Percentiles rank a stretch among this genome's conserved stretches.
phyloP scores from a whole-genome alignment of 2,797 vertebrate genomes.

The Gadopsis marmoratus region DNA sequence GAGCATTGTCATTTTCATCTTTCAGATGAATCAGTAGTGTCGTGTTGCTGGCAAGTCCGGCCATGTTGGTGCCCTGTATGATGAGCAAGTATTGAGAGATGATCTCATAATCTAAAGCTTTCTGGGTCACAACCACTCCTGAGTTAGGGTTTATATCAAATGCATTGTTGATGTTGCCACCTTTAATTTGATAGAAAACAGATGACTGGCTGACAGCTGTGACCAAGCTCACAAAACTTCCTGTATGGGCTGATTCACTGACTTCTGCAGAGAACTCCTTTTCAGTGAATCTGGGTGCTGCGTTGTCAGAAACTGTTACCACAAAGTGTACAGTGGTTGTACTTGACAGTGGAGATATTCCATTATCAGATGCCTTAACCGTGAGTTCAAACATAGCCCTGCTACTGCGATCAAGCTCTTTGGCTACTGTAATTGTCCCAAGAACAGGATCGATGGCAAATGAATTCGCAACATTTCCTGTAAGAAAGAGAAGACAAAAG shows the following conservation, averaged over 20 bases:
- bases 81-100: conserved; percentile 87
- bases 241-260: conserved; percentile 88
- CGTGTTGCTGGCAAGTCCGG: conserved; percentile 90
- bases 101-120: conserved; percentile 92
- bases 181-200: conserved; percentile 95
- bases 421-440: conserved; percentile 91
- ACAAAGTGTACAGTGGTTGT: conserved; percentile 87
- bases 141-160: conserved; percentile 97
- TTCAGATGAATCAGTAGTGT: conserved; percentile 91
- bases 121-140: conserved; percentile 92
- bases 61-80: conserved; percentile 97
- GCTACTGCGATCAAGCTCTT: conserved; percentile 92
- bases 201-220: conserved; percentile 93
- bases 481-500: conserved; percentile 44
- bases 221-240: conserved; percentile 92
- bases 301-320: conserved; percentile 95
- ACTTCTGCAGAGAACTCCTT: conserved; percentile 93
- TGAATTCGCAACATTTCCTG: conserved; percentile 96
- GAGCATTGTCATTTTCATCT: conserved; percentile 96
- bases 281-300: conserved; percentile 92
- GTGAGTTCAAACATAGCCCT: conserved; percentile 91
- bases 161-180: conserved; percentile 88
- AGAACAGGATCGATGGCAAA: conserved; percentile 93
- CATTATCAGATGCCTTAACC: conserved; percentile 93
- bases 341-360: conserved; percentile 89